Percentiles rank a stretch among this genome's conserved stretches.
phyloP scores from a whole-genome alignment of 2,888 invertebrate genomes.

The Fragum sueziense region DNA sequence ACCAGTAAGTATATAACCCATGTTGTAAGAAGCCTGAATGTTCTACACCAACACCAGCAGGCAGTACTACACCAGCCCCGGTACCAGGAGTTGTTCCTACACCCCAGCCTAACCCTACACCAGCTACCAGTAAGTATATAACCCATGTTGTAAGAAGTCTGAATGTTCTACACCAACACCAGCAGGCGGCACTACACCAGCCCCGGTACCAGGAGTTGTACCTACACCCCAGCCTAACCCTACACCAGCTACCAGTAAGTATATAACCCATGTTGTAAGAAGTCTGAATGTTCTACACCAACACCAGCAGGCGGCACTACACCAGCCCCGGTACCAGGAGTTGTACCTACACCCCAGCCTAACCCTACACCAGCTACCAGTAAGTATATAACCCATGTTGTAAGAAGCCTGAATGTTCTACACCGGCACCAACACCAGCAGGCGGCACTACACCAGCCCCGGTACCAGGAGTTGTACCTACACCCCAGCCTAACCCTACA shows the following conservation, averaged over 20 bases:
- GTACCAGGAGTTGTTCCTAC: slow-evolving; percentile 41
- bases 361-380: slow-evolving; percentile 29
- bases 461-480: too few species aligned
- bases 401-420: too few species aligned
- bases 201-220: too few species aligned
- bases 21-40: slow-evolving; percentile 71
- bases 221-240: too few species aligned
- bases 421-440: too few species aligned
- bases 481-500: too few species aligned
- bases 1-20: slow-evolving; percentile 29
- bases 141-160: background rate
- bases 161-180: slow-evolving; percentile 32
- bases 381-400: slow-evolving; percentile 7
- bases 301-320: slow-evolving; percentile 38
- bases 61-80: slow-evolving; percentile 46
- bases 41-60: slow-evolving; percentile 52
- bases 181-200: too few species aligned
- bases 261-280: too few species aligned
- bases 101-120: slow-evolving; percentile 34
- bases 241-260: too few species aligned
- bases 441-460: too few species aligned
- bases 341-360: slow-evolving; percentile 31
- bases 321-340: slow-evolving; percentile 52
- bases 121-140: slow-evolving; percentile 32
- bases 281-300: slow-evolving; percentile 62